Conservation (phyloP, 2,888 invertebrate species). For the Alitta virens region DNA sequence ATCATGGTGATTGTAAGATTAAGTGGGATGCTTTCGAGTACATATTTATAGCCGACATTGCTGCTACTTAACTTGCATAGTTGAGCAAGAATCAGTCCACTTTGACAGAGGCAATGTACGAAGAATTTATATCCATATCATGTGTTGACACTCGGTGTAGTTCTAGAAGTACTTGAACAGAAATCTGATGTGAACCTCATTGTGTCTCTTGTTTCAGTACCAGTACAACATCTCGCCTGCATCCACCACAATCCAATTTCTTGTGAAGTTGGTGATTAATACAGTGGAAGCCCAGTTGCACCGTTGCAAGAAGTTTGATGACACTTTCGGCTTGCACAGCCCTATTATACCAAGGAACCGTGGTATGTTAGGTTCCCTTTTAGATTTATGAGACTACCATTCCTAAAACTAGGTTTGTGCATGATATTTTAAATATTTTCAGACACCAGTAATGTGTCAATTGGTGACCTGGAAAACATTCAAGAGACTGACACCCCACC, state of each 20-base stretch:
- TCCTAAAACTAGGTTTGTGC: too few relatives aligned
- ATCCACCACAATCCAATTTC: constrained; percentile 63
- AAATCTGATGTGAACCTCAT: background rate
- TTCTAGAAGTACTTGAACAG: background rate
- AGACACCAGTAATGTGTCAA: constrained; percentile 57
- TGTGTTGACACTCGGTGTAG: too few relatives aligned
- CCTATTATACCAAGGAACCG: constrained; percentile 50
- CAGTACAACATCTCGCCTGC: constrained; percentile 52
- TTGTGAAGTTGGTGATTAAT: constrained; percentile 86
- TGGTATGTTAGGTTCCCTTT: constrained; percentile 32
- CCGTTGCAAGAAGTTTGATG: constrained; percentile 74
- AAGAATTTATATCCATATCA: too few relatives aligned
- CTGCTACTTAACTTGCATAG: too few relatives aligned
- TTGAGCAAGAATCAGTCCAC: too few relatives aligned
- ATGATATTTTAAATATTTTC: constrained; percentile 11
- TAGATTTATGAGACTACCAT: too few relatives aligned
- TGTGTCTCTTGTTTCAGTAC: constrained; percentile 37
- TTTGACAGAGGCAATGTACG: too few relatives aligned
- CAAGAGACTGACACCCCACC: constrained; percentile 57
- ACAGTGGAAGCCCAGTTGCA: constrained; percentile 90
- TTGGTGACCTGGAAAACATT: constrained; percentile 57
- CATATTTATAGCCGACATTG: too few relatives aligned
- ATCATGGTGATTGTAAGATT: too few relatives aligned
- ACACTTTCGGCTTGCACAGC: constrained; percentile 47
- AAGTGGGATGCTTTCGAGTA: too few relatives aligned